Percentiles rank a stretch among this genome's conserved stretches.
Conservation (phyloP, 53 echinoderm and acorn worm species). For the Patiria pectinifera region DNA sequence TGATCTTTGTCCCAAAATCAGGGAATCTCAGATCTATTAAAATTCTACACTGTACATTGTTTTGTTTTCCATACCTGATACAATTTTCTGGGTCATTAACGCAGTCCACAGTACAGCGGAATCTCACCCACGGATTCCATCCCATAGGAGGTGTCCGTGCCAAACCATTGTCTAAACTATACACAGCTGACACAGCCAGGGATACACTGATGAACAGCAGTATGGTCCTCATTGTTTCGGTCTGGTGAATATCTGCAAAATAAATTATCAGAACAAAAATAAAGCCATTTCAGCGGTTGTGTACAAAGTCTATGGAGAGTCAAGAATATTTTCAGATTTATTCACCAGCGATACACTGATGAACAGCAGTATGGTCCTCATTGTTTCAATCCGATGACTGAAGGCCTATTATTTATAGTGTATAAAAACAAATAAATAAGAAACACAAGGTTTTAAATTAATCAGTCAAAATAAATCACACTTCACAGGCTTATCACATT, state of each 20-base stretch:
- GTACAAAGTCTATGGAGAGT: too few species aligned
- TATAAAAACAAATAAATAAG: background rate
- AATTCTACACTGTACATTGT: background rate
- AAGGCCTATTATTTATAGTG: background rate
- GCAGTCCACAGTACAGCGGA: slow-evolving; percentile 88
- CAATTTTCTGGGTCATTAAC: slow-evolving; percentile 83
- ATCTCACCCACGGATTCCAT: slow-evolving; percentile 86
- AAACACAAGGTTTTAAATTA: too few species aligned
- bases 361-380: background rate
- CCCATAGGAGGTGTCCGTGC: slow-evolving; percentile 91
- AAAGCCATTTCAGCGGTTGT: too few species aligned
- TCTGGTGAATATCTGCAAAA: background rate
- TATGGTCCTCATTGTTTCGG: background rate
- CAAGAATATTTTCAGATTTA: too few species aligned
- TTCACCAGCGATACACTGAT: background rate
- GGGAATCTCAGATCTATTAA: too few species aligned
- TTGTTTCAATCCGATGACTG: background rate
- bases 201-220: background rate
- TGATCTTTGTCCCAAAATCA: background rate
- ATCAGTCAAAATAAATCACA: too few species aligned
- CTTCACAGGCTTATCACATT: too few species aligned
- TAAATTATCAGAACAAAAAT: too few species aligned
- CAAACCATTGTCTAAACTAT: slow-evolving; percentile 79
- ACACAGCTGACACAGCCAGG: background rate
- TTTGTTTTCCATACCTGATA: slow-evolving; percentile 69